phyloP scores from a whole-genome alignment of 2,888 invertebrate species.

The Rhamnusium bicolor region DNA sequence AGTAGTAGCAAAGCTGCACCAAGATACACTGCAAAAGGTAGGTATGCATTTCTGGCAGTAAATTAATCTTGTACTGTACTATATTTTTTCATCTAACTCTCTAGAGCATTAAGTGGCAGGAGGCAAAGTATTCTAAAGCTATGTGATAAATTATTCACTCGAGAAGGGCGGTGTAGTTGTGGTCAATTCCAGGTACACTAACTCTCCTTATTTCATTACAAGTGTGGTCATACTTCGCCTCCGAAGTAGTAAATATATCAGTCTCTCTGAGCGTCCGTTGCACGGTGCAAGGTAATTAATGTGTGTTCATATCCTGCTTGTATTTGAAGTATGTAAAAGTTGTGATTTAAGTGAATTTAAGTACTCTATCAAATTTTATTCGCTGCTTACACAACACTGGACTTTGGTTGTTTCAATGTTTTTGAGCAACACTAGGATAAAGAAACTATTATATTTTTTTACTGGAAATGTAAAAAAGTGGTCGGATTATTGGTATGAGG shows the following conservation, averaged over 20 bases:
- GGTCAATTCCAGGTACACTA: conserved; percentile 9
- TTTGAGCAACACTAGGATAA: too few species aligned
- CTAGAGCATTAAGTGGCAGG: not conserved
- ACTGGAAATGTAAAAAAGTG: too few species aligned
- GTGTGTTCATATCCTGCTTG: not conserved
- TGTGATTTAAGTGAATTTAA: not conserved
- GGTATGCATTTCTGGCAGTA: not conserved
- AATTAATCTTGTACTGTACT: not conserved
- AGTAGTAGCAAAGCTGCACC: too few species aligned
- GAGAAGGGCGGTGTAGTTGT: conserved; percentile 7
- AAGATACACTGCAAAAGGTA: too few species aligned
- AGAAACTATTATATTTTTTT: too few species aligned
- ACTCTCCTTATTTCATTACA: conserved; percentile 13
- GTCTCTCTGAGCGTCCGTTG: not conserved
- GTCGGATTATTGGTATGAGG: too few species aligned
- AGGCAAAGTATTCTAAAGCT: not conserved
- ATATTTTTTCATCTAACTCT: conserved; percentile 2
- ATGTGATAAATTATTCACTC: conserved; percentile 9
- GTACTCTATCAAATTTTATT: not conserved
- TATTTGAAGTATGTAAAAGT: not conserved
- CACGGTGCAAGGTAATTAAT: not conserved
- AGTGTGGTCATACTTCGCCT: not conserved
- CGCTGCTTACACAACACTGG: not conserved
- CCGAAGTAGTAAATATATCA: conserved; percentile 4
- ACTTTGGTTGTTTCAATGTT: not conserved